These are phyloP conservation scores for Callospermophilus lateralis DNA, from an alignment of 2,113 vertebrate genomes.

Conservation along the genomic window DNA sequence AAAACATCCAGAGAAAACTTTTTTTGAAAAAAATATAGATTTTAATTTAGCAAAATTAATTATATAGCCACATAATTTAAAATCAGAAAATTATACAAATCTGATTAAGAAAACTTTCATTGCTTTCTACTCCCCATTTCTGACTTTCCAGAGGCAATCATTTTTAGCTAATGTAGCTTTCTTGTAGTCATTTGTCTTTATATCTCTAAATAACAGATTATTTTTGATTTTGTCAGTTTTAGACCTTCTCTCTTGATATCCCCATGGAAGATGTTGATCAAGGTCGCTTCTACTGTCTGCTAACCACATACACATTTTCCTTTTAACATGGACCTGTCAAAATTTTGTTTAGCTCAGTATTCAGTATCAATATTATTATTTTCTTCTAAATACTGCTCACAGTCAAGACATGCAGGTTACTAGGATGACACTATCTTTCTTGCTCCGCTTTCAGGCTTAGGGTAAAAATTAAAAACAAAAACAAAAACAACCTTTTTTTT, in stretches of 20 bases:
- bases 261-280: background rate
- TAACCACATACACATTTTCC: background rate
- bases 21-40: background rate
- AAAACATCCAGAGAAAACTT: background rate
- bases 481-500: background rate
- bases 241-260: constrained; percentile 6
- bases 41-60: constrained; percentile 40
- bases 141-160: background rate
- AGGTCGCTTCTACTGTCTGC: background rate
- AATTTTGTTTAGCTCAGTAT: background rate
- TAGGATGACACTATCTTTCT: background rate
- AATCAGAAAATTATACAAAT: background rate
- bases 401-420: background rate
- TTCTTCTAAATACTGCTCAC: background rate
- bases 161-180: background rate
- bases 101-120: background rate
- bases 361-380: background rate
- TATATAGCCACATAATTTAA: background rate
- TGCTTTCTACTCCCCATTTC: background rate
- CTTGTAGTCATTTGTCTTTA: background rate
- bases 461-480: background rate
- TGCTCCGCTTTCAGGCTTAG: background rate
- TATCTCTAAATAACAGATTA: background rate
- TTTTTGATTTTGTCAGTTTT: background rate
- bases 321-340: background rate